A percentile compares a stretch with the other conserved stretches of the same genome.
phyloP scores from a whole-genome alignment of 1,140 invertebrate genomes.

The Samia ricini region DNA sequence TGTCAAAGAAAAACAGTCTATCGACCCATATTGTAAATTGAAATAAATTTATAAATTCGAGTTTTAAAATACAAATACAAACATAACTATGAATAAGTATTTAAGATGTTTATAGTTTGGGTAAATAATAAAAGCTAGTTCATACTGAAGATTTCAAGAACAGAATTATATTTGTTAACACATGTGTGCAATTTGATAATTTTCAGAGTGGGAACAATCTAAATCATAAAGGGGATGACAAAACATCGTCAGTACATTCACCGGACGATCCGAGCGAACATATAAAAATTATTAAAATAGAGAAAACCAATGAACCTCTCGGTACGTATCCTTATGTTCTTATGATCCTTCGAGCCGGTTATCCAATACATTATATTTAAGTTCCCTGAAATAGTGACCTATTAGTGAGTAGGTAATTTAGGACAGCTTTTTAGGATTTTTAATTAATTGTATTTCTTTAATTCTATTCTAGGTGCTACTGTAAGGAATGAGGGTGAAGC shows the following conservation, averaged over 20 bases:
- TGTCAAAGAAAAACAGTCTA: too few relatives aligned
- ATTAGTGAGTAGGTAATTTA: neutral
- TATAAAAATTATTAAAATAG: conserved; percentile 97
- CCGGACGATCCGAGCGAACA: conserved; percentile 85
- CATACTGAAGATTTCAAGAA: too few relatives aligned
- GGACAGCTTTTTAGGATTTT: neutral
- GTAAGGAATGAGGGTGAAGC: conserved; percentile 96
- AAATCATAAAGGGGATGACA: conserved; percentile 65
- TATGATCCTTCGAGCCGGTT: too few relatives aligned
- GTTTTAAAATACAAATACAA: too few relatives aligned
- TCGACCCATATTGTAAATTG: too few relatives aligned
- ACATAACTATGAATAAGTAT: too few relatives aligned
- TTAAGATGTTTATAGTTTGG: too few relatives aligned
- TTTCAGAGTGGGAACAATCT: conserved; percentile 62
- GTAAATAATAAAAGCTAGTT: too few relatives aligned
- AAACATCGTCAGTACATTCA: conserved; percentile 70
- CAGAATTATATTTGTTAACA: too few relatives aligned
- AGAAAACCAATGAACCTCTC: conserved; percentile 97
- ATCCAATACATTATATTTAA: neutral
- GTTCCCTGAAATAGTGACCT: neutral
- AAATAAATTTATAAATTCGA: too few relatives aligned
- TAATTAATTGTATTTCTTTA: neutral
- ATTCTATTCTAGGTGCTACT: conserved; percentile 87
- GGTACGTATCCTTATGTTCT: conserved; percentile 59
- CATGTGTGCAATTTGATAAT: too few relatives aligned